Evolutionary conservation across 2,113 vertebrate genomes (phyloP).

Genomic region (Hirundichthys speculiger): DNA sequence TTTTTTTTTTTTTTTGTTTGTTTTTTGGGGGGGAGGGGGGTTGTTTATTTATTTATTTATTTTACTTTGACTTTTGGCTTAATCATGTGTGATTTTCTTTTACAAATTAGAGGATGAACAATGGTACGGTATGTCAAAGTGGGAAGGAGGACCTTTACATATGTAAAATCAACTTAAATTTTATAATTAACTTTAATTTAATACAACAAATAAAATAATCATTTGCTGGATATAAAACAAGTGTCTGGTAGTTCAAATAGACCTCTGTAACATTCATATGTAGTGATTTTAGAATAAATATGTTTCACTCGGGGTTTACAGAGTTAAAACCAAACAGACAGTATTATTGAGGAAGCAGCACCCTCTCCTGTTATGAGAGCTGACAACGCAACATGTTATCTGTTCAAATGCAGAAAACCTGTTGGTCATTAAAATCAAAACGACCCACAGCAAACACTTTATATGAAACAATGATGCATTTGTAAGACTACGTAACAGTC

Average conservation of each 20-base stretch:
- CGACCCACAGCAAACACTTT: no score
- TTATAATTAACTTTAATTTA: no score
- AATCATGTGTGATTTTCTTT: not conserved
- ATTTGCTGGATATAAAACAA: no score
- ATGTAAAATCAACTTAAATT: no score
- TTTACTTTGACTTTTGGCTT: not conserved
- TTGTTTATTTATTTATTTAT: no score
- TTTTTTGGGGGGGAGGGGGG: no score
- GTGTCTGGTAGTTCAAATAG: not conserved
- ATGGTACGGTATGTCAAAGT: no score
- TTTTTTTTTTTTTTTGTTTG: no score
- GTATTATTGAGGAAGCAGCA: conserved; percentile 52
- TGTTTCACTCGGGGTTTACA: not conserved
- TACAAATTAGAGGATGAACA: not conserved
- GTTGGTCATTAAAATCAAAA: not conserved
- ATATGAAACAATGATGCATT: no score
- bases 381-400: not conserved
- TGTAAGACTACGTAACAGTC: no score
- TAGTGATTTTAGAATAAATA: not conserved
- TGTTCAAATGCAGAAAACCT: not conserved
- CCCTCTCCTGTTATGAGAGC: conserved; percentile 62
- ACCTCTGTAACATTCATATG: not conserved
- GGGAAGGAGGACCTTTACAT: no score
- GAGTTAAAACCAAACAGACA: not conserved
- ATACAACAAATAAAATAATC: no score